Evolutionary conservation across 2,797 vertebrate species (phyloP), one percentile per base, ranked within the genome.

Genomic region (Helostoma temminkii): DNA sequence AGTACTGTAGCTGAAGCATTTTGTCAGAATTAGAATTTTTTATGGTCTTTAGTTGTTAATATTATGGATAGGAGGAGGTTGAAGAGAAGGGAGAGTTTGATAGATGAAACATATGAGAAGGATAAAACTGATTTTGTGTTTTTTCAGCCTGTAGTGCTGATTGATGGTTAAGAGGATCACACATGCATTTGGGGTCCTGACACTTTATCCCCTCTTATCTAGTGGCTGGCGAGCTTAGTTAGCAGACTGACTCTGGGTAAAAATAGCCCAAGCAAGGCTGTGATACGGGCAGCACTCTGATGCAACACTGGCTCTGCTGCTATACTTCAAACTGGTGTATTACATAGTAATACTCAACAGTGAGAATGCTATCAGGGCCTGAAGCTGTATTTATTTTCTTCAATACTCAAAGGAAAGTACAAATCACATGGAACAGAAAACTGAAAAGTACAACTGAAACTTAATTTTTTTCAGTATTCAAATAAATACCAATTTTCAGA

Each of bases 81-180:
- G 26, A 34, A 32, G 2, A 18, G 9, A n/a, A 19, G 45, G 18
- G 47, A 50, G 48, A n/a, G 6, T n/a, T n/a, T n/a, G n/a, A n/a
- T n/a, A 39, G 53, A 47, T 34, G 49, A n/a, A 18, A 8, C 19
- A 15, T 49, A 24, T 37, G 61, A 26, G 19, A 14, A 26, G 25
- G 8, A n/a, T n/a, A n/a, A n/a, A n/a, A n/a, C 2, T 5, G 16
- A 18, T 52, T 1, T 10, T 32, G 63, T 65, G 6, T 24, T 54
- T 49, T 28, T 42, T n/a, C 19, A 12, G 65, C 53, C 21, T 11
- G 71, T 32, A 26, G 61, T 26, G 8, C 68, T 70, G 83, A 67
- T 58, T 49, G 79, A 69, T 52, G 53, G 57, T 30, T 81, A 82
- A 86, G 81, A 88, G 83, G 86, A 86, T 88, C 76, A 87, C 30